Evolutionary conservation across 2,797 vertebrate species (phyloP).

Genomic region (Xerus rutilus): DNA sequence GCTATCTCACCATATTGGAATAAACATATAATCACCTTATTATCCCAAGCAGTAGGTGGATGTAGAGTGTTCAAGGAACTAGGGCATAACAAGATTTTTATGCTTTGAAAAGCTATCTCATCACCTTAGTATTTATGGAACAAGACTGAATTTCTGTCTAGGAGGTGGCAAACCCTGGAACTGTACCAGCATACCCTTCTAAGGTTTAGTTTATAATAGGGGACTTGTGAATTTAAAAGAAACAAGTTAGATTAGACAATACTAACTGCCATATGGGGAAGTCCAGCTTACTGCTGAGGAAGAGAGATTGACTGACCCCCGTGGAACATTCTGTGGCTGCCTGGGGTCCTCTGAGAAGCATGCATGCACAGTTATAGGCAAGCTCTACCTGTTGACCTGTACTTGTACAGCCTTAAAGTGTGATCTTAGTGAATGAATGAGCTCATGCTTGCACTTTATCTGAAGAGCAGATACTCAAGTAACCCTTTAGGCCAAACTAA

Average conservation of each 20-base stretch:
- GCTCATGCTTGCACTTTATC: not conserved
- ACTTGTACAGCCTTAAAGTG: not conserved
- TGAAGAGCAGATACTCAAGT: not conserved
- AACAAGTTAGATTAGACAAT: not conserved
- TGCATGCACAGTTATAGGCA: not conserved
- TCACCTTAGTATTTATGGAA: not conserved
- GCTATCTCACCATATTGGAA: not conserved
- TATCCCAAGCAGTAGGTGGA: not conserved
- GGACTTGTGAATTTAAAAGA: not conserved
- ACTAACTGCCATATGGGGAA: not conserved
- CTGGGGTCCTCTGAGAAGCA: not conserved
- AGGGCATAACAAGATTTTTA: not conserved
- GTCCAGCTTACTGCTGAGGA: not conserved
- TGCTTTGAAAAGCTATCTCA: not conserved
- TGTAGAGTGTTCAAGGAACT: not conserved
- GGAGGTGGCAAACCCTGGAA: not conserved
- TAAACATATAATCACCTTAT: conserved; percentile 9
- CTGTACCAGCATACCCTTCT: not conserved
- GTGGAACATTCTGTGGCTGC: rapidly evolving
- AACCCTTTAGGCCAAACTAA: not conserved
- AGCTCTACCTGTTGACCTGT: not conserved
- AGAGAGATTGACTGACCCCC: not conserved
- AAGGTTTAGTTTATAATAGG: not conserved
- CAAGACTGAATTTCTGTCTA: not conserved
- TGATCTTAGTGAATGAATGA: not conserved